Evolutionary conservation across 92 coral and sea anemone species (phyloP), one percentile per base, ranked within the genome.

Genomic region (Micromussa lordhowensis): DNA sequence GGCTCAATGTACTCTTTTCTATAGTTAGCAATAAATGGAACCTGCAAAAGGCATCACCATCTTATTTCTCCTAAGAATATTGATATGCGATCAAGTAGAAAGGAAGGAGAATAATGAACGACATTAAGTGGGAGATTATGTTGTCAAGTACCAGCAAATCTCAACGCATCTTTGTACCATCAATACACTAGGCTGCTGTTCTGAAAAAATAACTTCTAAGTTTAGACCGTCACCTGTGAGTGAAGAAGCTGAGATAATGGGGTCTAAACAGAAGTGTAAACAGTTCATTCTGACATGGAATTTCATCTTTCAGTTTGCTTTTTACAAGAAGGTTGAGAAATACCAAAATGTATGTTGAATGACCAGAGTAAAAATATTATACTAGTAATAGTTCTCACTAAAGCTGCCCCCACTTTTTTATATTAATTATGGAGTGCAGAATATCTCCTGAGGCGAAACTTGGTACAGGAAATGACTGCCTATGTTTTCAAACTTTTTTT

Each of bases 1-100:
- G 99, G 98, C 31, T 98, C 99, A 72, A 98, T 94, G 85, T 98
- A 96, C 73, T 98, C 99, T 79, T 98, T 98, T 59, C 99, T 94
- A 93, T 98, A 98, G 84, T 94, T 95, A 66, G 99, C 98, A 61
- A 98, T 98, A 48, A 98, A 98, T 24, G 99, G 98, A 38, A 98
- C 98, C 99, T 98, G 78, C 66, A 75, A 34, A 24, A 19, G 40
- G 24, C 9, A 88, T 36, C 64, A 63, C 29, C 28, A 72, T 11
- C 28, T 4, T 3, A 51, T 5, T 77, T 77, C 58, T 29, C 64
- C 16, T 51, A 32, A 80, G 31, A 79, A 9, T 5, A 79, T 58
- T 29, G 12, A 31, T 14, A 19, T 40, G 7, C 5, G 30, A 4
- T 28, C 16, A 51, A 53, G 24, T 10, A 17, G 63, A 26, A 32